Percentiles rank a stretch among this genome's conserved stretches.
These are phyloP conservation scores for Epinephelus fuscoguttatus DNA, from an alignment of 2,113 vertebrate genomes.

Conservation along the genomic window DNA sequence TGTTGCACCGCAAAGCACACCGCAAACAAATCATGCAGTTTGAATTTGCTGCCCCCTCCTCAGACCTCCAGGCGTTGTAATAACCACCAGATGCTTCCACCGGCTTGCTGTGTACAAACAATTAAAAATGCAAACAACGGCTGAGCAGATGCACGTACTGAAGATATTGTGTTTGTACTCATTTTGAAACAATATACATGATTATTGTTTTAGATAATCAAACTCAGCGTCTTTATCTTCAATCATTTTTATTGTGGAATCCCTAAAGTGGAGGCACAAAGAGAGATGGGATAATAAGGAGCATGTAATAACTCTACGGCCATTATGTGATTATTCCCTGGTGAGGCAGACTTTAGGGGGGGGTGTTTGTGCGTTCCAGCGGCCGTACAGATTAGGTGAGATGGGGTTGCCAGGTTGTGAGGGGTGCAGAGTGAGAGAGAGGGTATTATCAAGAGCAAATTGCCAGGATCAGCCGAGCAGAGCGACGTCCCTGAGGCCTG, in stretches of 20 bases:
- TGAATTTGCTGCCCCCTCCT: conserved; percentile 41
- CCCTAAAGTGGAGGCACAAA: conserved; percentile 54
- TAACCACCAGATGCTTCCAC: conserved; percentile 76
- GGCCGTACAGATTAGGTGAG: conserved; percentile 57
- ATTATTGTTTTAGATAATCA: conserved; percentile 63
- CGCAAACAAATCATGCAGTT: conserved; percentile 62
- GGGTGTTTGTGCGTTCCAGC: conserved; percentile 48
- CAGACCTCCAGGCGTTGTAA: conserved; percentile 62
- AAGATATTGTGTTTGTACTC: neutral
- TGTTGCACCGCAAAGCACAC: conserved; percentile 43
- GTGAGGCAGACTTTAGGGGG: conserved; percentile 48
- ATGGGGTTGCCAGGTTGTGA: conserved; percentile 53
- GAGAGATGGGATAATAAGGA: conserved; percentile 53
- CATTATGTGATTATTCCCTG: conserved; percentile 70
- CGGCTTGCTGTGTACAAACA: conserved; percentile 55
- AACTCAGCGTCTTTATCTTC: conserved; percentile 39
- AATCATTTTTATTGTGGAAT: conserved; percentile 55
- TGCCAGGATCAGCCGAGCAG: conserved; percentile 83
- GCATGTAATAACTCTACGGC: conserved; percentile 58
- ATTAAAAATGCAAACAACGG: conserved; percentile 69
- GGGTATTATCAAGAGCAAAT: conserved; percentile 82
- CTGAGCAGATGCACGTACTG: conserved; percentile 18
- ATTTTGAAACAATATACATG: conserved; percentile 25
- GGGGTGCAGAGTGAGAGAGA: conserved; percentile 35
- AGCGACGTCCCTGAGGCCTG: conserved; percentile 75